phyloP scores from a whole-genome alignment of 2,888 invertebrate genomes.

The Ecliptopera silaceata region DNA sequence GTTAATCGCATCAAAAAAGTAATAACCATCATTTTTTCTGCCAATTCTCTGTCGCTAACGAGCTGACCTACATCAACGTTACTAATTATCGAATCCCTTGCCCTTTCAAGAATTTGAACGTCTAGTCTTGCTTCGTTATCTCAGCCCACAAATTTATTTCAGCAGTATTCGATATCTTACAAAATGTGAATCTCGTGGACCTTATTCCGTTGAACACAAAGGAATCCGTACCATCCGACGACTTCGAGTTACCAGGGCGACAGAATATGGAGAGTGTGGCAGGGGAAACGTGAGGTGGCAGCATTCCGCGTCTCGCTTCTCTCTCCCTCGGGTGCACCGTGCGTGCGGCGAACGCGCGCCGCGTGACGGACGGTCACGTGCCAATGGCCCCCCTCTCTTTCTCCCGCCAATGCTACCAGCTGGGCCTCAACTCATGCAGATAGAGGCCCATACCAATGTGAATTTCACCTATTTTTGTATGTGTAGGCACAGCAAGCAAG shows the following conservation, averaged over 20 bases:
- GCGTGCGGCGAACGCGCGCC: conserved; percentile 49
- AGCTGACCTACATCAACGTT: conserved; percentile 38
- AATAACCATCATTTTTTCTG: conserved; percentile 34
- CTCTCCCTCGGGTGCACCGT: conserved; percentile 45
- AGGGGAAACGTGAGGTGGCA: conserved; percentile 24
- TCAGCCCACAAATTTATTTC: not conserved
- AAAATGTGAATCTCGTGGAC: conserved; percentile 11
- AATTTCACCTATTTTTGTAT: not conserved
- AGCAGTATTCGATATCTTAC: conserved; percentile 1
- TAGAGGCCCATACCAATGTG: not conserved
- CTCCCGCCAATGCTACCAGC: conserved; percentile 20
- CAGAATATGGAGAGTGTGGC: conserved; percentile 22
- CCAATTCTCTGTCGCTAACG: conserved; percentile 24
- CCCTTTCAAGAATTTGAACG: not conserved
- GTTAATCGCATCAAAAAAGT: conserved; percentile 41
- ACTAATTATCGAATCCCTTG: conserved; percentile 16
- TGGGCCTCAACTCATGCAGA: not conserved
- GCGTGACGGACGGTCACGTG: conserved; percentile 65
- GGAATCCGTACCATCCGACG: conserved; percentile 32
- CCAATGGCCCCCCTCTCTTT: conserved; percentile 35
- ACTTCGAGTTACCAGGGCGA: conserved; percentile 30
- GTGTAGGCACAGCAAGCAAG: too few relatives aligned
- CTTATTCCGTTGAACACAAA: conserved; percentile 24
- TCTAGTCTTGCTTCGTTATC: not conserved
- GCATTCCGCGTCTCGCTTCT: conserved; percentile 33